These are phyloP conservation scores for Sussaba pulchella DNA, from an alignment of 2,888 invertebrate genomes.

Conservation along the genomic window DNA sequence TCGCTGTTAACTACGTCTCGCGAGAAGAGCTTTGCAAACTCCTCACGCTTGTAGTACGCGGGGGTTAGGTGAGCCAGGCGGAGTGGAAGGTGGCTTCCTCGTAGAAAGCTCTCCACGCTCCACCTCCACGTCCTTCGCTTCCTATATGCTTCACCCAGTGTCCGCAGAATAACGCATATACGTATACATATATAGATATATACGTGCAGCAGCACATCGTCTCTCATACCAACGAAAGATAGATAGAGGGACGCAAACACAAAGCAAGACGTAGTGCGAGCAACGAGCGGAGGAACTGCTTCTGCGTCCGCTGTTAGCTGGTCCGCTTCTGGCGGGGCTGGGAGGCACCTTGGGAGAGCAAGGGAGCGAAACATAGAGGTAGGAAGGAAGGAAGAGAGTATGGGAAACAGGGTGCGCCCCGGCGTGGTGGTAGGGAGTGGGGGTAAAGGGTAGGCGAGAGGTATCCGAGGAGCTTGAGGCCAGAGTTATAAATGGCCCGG, in stretches of 20 bases:
- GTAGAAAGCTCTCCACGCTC: constrained; percentile 51
- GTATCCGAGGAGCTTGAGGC: constrained; percentile 65
- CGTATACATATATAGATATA: neutral
- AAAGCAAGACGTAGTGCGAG: constrained; percentile 55
- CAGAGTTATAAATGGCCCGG: constrained; percentile 80
- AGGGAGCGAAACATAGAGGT: constrained; percentile 38
- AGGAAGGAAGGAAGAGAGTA: constrained; percentile 52
- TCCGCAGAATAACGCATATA: constrained; percentile 42
- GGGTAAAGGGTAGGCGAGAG: constrained; percentile 58
- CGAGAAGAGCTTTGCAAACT: constrained; percentile 81
- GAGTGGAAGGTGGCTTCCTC: constrained; percentile 59
- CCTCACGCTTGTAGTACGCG: constrained; percentile 77
- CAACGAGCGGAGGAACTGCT: constrained; percentile 59
- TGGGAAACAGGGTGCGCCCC: constrained; percentile 37
- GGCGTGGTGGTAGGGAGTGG: constrained; percentile 36
- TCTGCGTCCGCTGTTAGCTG: constrained; percentile 50
- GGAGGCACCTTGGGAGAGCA: constrained; percentile 51
- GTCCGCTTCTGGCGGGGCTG: constrained; percentile 29
- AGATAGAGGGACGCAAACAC: constrained; percentile 56
- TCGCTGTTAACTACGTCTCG: constrained; percentile 79
- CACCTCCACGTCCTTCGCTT: constrained; percentile 5
- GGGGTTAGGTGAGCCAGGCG: constrained; percentile 58
- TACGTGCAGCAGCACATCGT: constrained; percentile 16
- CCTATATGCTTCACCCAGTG: constrained; percentile 51
- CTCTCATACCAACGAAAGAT: constrained; percentile 51